Evolutionary conservation across 2,113 vertebrate species (phyloP).

Genomic region (Stercorarius parasiticus): DNA sequence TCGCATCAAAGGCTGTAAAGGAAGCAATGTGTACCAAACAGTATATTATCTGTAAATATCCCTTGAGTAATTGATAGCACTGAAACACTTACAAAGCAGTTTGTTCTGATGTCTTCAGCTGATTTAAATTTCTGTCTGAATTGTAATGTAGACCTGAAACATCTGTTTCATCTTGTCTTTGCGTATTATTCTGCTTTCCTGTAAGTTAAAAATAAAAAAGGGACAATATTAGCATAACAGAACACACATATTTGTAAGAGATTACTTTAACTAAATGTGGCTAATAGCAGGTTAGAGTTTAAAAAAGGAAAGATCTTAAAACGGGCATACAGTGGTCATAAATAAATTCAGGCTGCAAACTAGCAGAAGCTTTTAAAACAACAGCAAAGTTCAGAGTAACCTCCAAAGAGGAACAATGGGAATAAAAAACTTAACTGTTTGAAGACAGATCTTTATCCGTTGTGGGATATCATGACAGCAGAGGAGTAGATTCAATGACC

Average conservation of each 20-base stretch:
- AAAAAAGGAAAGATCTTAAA: constrained; percentile 40
- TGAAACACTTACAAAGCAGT: neutral
- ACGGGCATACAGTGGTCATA: neutral
- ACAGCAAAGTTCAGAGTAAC: constrained; percentile 15
- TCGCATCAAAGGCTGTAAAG: constrained; percentile 6
- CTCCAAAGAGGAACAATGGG: neutral
- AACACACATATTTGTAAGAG: neutral
- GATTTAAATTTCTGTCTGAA: constrained; percentile 30
- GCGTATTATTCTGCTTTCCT: neutral
- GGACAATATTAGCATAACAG: neutral
- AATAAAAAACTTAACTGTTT: neutral
- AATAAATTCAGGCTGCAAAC: constrained; percentile 1
- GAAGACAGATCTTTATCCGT: neutral
- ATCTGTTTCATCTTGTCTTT: constrained; percentile 16
- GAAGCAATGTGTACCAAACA: neutral
- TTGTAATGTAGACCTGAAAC: neutral
- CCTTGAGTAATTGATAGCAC: neutral
- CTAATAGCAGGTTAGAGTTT: constrained; percentile 42
- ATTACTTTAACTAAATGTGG: neutral
- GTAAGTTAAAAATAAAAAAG: constrained; percentile 16
- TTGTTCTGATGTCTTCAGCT: constrained; percentile 17
- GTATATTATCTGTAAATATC: neutral
- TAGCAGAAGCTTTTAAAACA: constrained; percentile 23
- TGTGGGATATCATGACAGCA: neutral
- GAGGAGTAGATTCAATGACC: neutral